These are phyloP conservation scores for Nasonia vitripennis DNA, from an alignment of 1,140 invertebrate genomes.

Conservation along the genomic window DNA sequence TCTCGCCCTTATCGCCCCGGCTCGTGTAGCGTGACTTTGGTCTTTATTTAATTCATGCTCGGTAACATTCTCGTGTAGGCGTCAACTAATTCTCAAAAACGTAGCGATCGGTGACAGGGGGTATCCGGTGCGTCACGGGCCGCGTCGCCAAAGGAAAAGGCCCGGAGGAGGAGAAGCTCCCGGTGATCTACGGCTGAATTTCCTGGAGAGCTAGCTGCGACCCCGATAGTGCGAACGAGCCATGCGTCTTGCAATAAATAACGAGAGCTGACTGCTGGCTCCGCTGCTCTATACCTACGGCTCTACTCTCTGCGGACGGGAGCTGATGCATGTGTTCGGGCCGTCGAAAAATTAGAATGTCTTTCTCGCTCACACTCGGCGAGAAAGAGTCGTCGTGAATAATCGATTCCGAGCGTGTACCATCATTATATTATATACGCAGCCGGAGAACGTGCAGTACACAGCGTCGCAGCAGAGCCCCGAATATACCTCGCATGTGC, in stretches of 20 bases:
- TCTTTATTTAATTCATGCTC: not conserved
- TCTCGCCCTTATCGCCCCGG: not conserved
- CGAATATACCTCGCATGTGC: not conserved
- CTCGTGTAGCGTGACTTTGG: conserved; percentile 5
- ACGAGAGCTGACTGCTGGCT: conserved; percentile 19
- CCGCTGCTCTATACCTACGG: not conserved
- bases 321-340: not conserved
- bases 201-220: conserved; percentile 39
- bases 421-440: not conserved
- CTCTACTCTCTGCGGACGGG: not conserved
- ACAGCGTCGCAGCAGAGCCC: not conserved
- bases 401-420: no score
- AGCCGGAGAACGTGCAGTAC: not conserved
- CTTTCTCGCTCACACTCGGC: no score
- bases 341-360: not conserved
- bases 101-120: not conserved
- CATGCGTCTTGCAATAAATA: conserved; percentile 57
- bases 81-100: no score
- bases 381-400: no score
- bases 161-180: not conserved
- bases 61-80: not conserved
- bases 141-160: not conserved
- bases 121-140: not conserved
- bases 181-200: conserved; percentile 54
- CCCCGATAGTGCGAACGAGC: conserved; percentile 45